phyloP scores from a whole-genome alignment of 1,140 invertebrate genomes.

The Trachymyrmex septentrionalis region DNA sequence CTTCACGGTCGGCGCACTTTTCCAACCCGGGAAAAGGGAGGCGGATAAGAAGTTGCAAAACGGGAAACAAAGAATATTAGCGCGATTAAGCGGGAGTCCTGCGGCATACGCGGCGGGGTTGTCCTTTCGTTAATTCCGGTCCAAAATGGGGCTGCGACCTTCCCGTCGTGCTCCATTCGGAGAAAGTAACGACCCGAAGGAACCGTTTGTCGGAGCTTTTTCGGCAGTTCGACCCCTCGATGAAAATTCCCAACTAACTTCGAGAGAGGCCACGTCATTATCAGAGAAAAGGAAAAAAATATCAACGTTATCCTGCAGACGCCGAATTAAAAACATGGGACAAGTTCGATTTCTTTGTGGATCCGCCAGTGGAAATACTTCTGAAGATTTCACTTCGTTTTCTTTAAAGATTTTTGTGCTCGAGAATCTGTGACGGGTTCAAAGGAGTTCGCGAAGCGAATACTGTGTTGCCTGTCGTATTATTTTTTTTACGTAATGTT shows the following conservation, averaged over 20 bases:
- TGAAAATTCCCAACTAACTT: constrained; percentile 29
- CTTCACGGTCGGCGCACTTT: constrained; percentile 18
- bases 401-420: constrained; percentile 23
- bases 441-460: constrained; percentile 10
- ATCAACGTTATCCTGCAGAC: neutral
- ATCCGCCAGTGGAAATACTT: constrained; percentile 19
- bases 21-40: constrained; percentile 29
- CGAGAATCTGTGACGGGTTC: constrained; percentile 27
- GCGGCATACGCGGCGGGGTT: constrained; percentile 38
- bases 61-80: constrained; percentile 76
- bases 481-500: neutral
- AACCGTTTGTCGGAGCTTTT: constrained; percentile 45
- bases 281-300: constrained; percentile 8
- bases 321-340: constrained; percentile 31
- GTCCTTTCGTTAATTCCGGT: constrained; percentile 58
- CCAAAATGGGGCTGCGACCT: constrained; percentile 29
- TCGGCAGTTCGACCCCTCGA: constrained; percentile 15
- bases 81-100: constrained; percentile 62
- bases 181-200: constrained; percentile 59
- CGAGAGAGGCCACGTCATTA: constrained; percentile 1
- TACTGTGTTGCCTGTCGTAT: neutral
- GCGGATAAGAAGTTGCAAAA: constrained; percentile 70
- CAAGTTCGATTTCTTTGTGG: constrained; percentile 39
- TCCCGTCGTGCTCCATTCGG: constrained; percentile 7
- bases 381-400: neutral